Conservation (phyloP, 2,797 vertebrate genomes). For the Macropodus opercularis region DNA sequence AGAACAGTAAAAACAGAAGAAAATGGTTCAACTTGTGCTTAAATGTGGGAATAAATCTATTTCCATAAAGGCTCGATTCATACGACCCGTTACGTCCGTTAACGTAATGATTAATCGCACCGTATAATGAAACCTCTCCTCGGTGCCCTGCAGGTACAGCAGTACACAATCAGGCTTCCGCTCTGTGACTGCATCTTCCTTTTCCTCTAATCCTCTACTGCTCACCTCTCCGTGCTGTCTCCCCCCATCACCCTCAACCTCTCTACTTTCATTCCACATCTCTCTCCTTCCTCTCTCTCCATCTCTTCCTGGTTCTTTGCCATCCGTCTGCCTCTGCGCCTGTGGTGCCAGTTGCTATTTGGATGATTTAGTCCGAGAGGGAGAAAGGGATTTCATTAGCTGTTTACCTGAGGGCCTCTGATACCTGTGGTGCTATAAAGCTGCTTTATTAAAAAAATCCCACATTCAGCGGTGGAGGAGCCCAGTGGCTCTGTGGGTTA, state of each 20-base stretch:
- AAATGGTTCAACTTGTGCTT: slow-evolving; percentile 4
- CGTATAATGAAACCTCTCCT: slow-evolving; percentile 25
- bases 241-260: slow-evolving; percentile 11
- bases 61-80: slow-evolving; percentile 38
- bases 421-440: slow-evolving; percentile 67
- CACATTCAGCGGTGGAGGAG: slow-evolving; percentile 39
- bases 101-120: slow-evolving; percentile 54
- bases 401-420: slow-evolving; percentile 79
- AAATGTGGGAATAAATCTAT: slow-evolving; percentile 24
- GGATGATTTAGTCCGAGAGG: slow-evolving; percentile 79
- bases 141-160: slow-evolving; percentile 5
- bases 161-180: neutral
- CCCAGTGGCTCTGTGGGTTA: slow-evolving; percentile 46
- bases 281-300: slow-evolving; percentile 1
- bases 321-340: slow-evolving; percentile 75
- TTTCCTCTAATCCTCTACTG: slow-evolving; percentile 5
- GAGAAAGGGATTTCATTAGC: slow-evolving; percentile 82
- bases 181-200: slow-evolving; percentile 12
- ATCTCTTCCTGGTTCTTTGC: slow-evolving; percentile 59
- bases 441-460: slow-evolving; percentile 68
- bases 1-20: slow-evolving; percentile 9
- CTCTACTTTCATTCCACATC: slow-evolving; percentile 17
- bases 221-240: neutral
- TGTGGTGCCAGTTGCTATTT: slow-evolving; percentile 78
- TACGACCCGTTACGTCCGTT: slow-evolving; percentile 35